phyloP scores from a whole-genome alignment of 2,113 vertebrate species.

The Uria lomvia region DNA sequence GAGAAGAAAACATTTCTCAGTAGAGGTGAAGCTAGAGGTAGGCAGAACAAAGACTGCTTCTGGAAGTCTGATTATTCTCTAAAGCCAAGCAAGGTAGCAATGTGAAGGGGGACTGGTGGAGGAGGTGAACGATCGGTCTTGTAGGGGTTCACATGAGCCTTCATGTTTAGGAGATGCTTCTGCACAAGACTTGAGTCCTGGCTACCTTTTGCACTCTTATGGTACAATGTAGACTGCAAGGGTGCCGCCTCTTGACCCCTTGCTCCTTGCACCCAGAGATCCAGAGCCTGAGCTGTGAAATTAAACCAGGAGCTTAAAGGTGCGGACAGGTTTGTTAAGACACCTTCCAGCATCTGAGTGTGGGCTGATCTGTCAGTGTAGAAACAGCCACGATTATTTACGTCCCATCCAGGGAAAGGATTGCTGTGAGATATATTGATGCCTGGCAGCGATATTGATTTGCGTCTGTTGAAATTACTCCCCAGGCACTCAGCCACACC shows the following conservation, averaged over 20 bases:
- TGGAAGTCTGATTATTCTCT: neutral
- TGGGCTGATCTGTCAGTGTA: neutral
- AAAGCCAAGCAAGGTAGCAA: neutral
- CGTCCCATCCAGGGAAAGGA: neutral
- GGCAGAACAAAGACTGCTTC: neutral
- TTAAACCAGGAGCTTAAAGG: neutral
- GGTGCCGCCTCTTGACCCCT: neutral
- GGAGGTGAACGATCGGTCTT: neutral
- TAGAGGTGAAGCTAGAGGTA: neutral
- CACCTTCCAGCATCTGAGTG: neutral
- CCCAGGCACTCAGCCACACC: no score
- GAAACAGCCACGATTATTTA: neutral
- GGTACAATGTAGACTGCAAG: neutral
- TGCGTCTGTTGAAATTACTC: rapidly evolving
- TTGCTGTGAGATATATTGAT: neutral
- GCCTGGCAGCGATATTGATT: neutral
- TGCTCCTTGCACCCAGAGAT: neutral
- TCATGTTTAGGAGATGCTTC: neutral
- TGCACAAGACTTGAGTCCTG: neutral
- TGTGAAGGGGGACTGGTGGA: rapidly evolving
- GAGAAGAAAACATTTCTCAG: neutral
- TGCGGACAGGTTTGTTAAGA: neutral
- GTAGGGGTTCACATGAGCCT: neutral
- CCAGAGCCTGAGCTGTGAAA: neutral
- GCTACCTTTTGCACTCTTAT: neutral